Base-by-base conservation (phyloP, 2,113 vertebrate species). In the Potamarius usumacintae region DNA sequence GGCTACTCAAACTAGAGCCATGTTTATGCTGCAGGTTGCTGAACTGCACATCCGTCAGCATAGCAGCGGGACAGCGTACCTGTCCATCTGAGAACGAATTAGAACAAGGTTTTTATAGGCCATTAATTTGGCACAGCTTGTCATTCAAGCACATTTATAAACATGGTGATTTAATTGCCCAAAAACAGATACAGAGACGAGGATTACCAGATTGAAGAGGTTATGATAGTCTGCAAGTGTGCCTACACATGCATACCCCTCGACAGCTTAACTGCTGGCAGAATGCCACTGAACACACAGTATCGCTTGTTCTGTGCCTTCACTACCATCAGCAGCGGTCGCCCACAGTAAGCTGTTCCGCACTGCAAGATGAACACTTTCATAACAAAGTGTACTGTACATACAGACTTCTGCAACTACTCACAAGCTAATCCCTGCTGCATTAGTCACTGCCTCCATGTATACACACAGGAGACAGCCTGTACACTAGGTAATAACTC, bases 21-120 rank as follows among this genome's bases (percentile, higher is more conserved):
- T n/a, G 52, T 82, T 80, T 71, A 81, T 18, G 76, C 63, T 60
- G 20, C 60, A 15, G 50, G 53, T 11, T n/a, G 74, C 48, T 77
- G 60, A 85, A 72, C 76, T 71, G 76, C 53, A 50, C 82, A 81
- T 69, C 50, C 25, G 71, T 88, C 53, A 81, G 65, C 63, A 20
- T 15, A 85, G 83, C 83, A 76, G 65, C 27, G 52, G 53, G 55
- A 71, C 11, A 34, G 27, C 76, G 15, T 20, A 53, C 27, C 34
- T 53, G 57, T 79, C 57, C 65, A 57, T 63, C 42, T 48, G 84
- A 82, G 50, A 79, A 71, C 57, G 65, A 88, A 88, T 88, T 82
- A 48, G 55, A 82, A 11, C 9, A 14, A 20, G 63, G 25, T 58
- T 63, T 81, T 82, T n/a, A 63, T 62, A 2, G 25, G 50, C 18